Evolutionary conservation across 2,113 vertebrate genomes (phyloP).

Genomic region (Zosterops japonicus): DNA sequence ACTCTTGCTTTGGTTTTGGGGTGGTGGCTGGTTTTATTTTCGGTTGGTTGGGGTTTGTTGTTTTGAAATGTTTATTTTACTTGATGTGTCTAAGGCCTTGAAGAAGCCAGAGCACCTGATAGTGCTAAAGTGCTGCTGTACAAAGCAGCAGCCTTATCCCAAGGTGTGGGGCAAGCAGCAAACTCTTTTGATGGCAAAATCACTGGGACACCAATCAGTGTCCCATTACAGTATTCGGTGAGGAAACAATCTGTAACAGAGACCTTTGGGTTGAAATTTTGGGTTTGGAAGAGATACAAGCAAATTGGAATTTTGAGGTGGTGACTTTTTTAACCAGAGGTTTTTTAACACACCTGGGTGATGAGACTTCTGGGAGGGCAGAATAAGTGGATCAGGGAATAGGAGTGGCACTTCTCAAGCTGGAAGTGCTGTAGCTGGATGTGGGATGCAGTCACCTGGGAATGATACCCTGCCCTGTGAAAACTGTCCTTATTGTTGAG

Average conservation of each 20-base stretch:
- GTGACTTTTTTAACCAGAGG: background rate
- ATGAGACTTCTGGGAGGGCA: background rate
- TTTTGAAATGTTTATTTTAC: background rate
- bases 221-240: background rate
- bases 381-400: background rate
- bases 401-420: background rate
- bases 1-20: background rate
- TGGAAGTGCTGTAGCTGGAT: background rate
- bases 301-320: fast-evolving
- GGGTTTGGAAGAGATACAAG: background rate
- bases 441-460: fast-evolving
- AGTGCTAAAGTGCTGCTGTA: background rate
- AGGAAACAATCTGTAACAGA: background rate
- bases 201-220: background rate
- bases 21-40: background rate
- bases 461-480: background rate
- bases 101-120: background rate
- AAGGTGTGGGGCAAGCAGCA: background rate
- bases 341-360: background rate
- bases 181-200: background rate
- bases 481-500: background rate
- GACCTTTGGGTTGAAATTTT: background rate
- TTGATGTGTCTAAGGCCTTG: background rate
- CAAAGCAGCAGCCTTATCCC: background rate
- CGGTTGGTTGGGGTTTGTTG: background rate